phyloP scores from a whole-genome alignment of 2,888 invertebrate species.

The Microplitis deprimator region DNA sequence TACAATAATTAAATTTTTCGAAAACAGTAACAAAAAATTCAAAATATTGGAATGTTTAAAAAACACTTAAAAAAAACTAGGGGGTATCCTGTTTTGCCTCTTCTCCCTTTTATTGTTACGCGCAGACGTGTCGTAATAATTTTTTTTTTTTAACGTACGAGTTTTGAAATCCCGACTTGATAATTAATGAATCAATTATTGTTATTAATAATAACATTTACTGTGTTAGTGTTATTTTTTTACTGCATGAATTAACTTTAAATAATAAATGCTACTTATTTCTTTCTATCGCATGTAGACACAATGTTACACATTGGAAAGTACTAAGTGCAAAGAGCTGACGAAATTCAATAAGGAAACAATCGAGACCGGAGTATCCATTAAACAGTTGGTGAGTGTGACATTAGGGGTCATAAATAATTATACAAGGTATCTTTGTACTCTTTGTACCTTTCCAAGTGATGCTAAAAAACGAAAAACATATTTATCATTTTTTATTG shows the following conservation, averaged over 20 bases:
- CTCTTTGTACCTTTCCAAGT: slow-evolving; percentile 1
- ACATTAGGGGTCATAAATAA: background rate
- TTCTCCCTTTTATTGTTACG: too few relatives aligned
- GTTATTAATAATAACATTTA: slow-evolving; percentile 44
- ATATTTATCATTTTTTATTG: background rate
- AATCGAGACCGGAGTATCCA: slow-evolving; percentile 72
- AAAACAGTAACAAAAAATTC: too few relatives aligned
- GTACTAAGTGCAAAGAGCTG: slow-evolving; percentile 66
- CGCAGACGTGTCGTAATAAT: too few relatives aligned
- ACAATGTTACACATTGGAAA: slow-evolving; percentile 69
- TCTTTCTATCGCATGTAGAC: slow-evolving; percentile 68
- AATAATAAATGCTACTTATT: slow-evolving; percentile 39
- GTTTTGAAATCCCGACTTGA: background rate
- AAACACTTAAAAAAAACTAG: too few relatives aligned
- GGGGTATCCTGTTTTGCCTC: too few relatives aligned
- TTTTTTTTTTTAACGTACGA: too few relatives aligned
- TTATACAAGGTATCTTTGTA: background rate
- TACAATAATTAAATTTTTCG: too few relatives aligned
- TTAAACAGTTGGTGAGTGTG: slow-evolving; percentile 72
- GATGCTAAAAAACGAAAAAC: background rate
- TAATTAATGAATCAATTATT: background rate
- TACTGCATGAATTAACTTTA: slow-evolving; percentile 27
- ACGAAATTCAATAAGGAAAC: slow-evolving; percentile 69
- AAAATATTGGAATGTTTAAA: too few relatives aligned
- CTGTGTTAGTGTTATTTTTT: slow-evolving; percentile 32